Evolutionary conservation across 2,797 vertebrate genomes (phyloP), one percentile per base, ranked within the genome.

Genomic region (Lates japonicus): DNA sequence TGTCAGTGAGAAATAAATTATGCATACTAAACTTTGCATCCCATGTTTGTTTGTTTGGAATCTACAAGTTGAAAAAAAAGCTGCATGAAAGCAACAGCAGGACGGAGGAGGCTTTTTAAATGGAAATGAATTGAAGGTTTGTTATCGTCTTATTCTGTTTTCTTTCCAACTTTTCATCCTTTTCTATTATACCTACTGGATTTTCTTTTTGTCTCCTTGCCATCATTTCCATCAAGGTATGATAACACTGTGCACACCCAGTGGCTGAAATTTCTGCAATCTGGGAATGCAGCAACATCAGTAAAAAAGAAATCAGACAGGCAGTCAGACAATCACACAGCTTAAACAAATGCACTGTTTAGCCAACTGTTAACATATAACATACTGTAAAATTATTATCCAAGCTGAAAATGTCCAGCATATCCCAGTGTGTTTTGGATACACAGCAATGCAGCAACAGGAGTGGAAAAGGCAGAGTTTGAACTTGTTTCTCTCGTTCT

Each of bases 1-100:
- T 86, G 84, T 84, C 80, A 48, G 57, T 84, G 71, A 81, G 71
- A 88, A 92, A 91, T 93, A 93, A 93, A 93, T 90, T n/a, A 87
- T 87, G 82, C 63, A 71, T 75, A 67, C 9, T 3, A 80, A 86
- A 68, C 48, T 19, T 42, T 54, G 19, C 22, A 19, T 81, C 20
- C 1, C 39, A 42, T 42, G 29, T 78, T 55, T 57, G 25, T 79
- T 86, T 69, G 46, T 55, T 78, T 70, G 14, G 44, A 13, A 44
- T 25, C 6, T 46, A 7, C 5, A n/a, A 46, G 48, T 35, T 22
- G 48, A 49, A 37, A 52, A 12, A 55, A 67, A 7, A 35, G 64
- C 57, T 33, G 25, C 16, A 1, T 39, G 44, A 17, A 7, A 37
- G 37, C 25, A 11, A 48, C 33, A 19, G 25, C 22, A 14, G 35